Conservation (phyloP, 2,797 vertebrate species). For the Urosaurus nigricauda region DNA sequence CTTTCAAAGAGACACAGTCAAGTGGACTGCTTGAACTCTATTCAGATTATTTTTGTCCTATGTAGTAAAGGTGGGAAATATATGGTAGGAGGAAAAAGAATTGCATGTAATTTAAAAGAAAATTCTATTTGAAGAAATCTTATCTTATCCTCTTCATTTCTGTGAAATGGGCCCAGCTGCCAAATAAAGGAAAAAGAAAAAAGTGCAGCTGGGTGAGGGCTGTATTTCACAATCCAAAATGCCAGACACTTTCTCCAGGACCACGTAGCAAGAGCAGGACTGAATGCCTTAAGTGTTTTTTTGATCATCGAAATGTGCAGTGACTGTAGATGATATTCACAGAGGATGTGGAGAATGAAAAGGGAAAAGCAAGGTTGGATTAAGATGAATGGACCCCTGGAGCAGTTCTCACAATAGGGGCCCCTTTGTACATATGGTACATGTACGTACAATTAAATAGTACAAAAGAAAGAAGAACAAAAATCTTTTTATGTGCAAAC, state of each 20-base stretch:
- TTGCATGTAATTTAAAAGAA: not conserved
- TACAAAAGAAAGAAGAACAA: too few species aligned
- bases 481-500: too few species aligned
- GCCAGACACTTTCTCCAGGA: not conserved
- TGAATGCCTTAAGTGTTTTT: not conserved
- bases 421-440: too few species aligned
- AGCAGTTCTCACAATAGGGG: too few species aligned
- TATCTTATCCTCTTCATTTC: slow-evolving; percentile 12
- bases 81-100: not conserved
- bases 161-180: not conserved
- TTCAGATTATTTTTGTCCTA: not conserved
- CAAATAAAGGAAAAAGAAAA: slow-evolving; percentile 10
- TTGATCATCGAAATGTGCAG: not conserved
- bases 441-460: too few species aligned
- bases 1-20: too few species aligned
- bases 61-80: not conserved
- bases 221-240: not conserved
- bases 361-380: not conserved
- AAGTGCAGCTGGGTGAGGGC: not conserved
- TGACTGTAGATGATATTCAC: too few species aligned
- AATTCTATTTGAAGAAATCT: not conserved
- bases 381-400: too few species aligned
- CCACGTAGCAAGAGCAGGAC: not conserved
- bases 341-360: too few species aligned
- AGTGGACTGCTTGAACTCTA: slow-evolving; percentile 26